Percentiles rank a stretch among this genome's conserved stretches.
Conservation (phyloP, 2,888 invertebrate species). For the Balanococcus diminutus region DNA sequence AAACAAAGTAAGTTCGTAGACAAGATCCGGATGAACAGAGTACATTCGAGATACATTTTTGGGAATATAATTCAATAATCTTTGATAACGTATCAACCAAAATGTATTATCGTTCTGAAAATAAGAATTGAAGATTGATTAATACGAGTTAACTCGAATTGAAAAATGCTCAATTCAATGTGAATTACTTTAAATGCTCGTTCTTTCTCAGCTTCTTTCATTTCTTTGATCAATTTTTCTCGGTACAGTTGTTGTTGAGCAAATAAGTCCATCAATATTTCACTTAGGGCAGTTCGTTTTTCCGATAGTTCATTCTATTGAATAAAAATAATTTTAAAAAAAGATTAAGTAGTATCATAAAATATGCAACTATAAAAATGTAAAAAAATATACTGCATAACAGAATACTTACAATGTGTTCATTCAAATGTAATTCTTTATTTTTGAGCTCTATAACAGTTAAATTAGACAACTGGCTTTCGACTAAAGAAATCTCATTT, state of each 20-base stretch:
- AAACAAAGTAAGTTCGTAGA: conserved; percentile 72
- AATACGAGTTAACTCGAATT: background rate
- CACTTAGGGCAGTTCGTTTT: conserved; percentile 72
- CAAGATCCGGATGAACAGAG: conserved; percentile 71
- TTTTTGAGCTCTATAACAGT: conserved; percentile 76
- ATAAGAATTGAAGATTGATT: background rate
- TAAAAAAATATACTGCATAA: too few relatives aligned
- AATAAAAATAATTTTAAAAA: background rate
- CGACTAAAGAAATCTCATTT: conserved; percentile 63
- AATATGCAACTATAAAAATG: background rate
- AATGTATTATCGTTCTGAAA: conserved; percentile 62
- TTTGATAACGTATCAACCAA: conserved; percentile 83
- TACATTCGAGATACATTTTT: conserved; percentile 69
- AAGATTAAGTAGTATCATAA: too few relatives aligned
- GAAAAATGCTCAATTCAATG: background rate
- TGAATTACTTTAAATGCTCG: conserved; percentile 30
- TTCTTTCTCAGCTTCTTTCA: conserved; percentile 72
- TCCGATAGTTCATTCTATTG: conserved; percentile 70
- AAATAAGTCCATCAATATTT: conserved; percentile 71
- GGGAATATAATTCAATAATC: conserved; percentile 77
- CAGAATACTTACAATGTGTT: conserved; percentile 67
- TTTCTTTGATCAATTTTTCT: conserved; percentile 70
- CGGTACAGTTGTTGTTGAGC: conserved; percentile 72
- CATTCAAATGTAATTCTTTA: conserved; percentile 70
- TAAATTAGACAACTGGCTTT: conserved; percentile 72